phyloP scores from a whole-genome alignment of 2,797 vertebrate genomes.

The Meriones psammophilus region DNA sequence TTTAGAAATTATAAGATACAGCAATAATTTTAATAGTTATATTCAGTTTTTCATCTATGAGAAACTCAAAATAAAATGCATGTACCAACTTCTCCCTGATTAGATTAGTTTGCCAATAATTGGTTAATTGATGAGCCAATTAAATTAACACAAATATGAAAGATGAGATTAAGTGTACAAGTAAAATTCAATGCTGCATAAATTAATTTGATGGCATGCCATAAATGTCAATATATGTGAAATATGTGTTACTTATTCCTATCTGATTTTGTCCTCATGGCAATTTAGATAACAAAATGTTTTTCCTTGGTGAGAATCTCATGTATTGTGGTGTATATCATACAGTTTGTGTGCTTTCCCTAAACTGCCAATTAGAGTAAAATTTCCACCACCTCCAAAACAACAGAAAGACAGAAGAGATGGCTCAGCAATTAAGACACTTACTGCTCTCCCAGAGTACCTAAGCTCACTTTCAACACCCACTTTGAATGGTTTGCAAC shows the following conservation, averaged over 20 bases:
- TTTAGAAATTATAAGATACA: not conserved
- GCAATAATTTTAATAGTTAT: not conserved
- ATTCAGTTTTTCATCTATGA: not conserved
- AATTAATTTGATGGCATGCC: constrained; percentile 60
- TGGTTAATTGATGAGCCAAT: constrained; percentile 21
- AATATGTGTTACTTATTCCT: constrained; percentile 42
- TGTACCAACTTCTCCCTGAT: not conserved
- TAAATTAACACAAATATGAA: constrained; percentile 61
- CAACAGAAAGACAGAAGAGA: not conserved
- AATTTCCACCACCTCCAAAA: not conserved
- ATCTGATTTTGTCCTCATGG: constrained; percentile 10
- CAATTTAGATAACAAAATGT: constrained; percentile 23
- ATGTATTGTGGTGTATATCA: not conserved
- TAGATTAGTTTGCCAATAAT: constrained; percentile 31
- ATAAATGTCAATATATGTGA: constrained; percentile 64
- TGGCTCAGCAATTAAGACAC: accelerated
- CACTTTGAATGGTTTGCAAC: not conserved
- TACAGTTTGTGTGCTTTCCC: not conserved
- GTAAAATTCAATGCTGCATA: not conserved
- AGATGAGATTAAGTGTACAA: constrained; percentile 31
- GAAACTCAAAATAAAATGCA: not conserved
- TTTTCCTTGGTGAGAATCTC: not conserved
- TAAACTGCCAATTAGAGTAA: not conserved
- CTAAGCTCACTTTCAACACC: not conserved
- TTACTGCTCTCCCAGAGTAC: too few species aligned